Evolutionary conservation across 1,140 invertebrate species (phyloP), one percentile per base, ranked within the genome.

Genomic region (Mizuhopecten yessoensis): DNA sequence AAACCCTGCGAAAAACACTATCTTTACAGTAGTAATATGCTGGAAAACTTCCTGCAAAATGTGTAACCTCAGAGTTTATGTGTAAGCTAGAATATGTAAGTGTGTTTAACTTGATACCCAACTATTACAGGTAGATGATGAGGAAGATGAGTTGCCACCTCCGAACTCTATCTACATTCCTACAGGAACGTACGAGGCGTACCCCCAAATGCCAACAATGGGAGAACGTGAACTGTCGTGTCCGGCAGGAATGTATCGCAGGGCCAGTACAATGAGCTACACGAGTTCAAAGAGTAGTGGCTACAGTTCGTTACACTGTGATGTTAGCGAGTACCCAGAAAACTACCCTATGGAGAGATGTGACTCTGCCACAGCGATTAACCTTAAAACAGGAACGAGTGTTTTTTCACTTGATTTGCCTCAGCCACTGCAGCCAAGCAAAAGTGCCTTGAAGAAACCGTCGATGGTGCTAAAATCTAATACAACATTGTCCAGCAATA

Each of bases 361-460:
- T 34, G 92, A 91, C 34, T 89, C 92, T 45, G 94, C 94, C 7
- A 94, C 91, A 45, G 95, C 95, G n/a, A 94, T 96, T 23, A 96
- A 96, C 88, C 75, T 96, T 34, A 96, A 96, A 92, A 96, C 96
- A 20, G 96, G 96, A 42, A 93, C 94, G 33, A 94, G 93, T 92
- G 94, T 96, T 23, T 95, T 96, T 45, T 94, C 94, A 1, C 86
- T 96, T 33, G 96, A 96, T 36, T 42, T 94, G 34, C 94, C 93
- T 9, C 86, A 92, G 33, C 86, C 93, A 34, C 34, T 88, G 5
- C 36, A 89, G 13, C 20, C 29, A 45, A 87, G 39, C 23, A 90
- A 92, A 94, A 45, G 34, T 57, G 57, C 33, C 87, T n/a, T 86
- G 45, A 89, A 92, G 92, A 91, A 92, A 87, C 45, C 91, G 15